phyloP scores from a whole-genome alignment of 2,888 invertebrate genomes.

The Campoplex capitator region DNA sequence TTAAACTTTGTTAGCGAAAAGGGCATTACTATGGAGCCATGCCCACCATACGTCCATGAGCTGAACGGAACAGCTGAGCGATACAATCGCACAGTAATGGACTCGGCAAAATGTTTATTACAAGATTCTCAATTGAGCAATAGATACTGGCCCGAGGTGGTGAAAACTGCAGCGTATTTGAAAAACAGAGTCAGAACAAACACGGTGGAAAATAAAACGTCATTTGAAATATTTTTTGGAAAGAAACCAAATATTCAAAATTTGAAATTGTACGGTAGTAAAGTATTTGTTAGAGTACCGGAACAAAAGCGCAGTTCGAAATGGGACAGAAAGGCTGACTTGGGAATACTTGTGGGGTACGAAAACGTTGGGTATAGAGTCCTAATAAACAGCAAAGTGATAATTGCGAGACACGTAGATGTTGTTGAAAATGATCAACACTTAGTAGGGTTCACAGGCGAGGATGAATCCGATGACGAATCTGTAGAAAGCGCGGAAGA shows the following conservation, averaged over 20 bases:
- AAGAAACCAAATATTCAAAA: slow-evolving; percentile 1
- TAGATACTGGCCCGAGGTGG: neutral
- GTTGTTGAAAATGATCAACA: no score
- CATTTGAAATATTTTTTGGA: slow-evolving; percentile 5
- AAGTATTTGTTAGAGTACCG: slow-evolving; percentile 36
- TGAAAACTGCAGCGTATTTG: slow-evolving; percentile 1
- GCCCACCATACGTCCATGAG: slow-evolving; percentile 47
- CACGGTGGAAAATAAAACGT: neutral
- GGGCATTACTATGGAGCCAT: slow-evolving; percentile 37
- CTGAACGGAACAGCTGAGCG: slow-evolving; percentile 47
- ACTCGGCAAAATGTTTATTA: slow-evolving; percentile 47
- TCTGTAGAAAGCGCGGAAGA: no score
- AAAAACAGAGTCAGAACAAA: neutral
- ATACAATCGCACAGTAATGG: slow-evolving; percentile 43
- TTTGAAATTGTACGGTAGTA: slow-evolving; percentile 8
- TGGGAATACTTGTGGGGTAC: no score
- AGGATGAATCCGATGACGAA: no score
- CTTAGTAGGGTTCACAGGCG: no score
- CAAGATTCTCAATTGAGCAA: slow-evolving; percentile 16
- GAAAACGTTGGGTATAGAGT: no score
- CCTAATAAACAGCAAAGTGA: no score
- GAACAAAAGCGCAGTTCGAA: slow-evolving; percentile 58
- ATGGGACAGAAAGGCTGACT: slow-evolving; percentile 64
- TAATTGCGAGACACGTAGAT: no score
- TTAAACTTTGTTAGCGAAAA: slow-evolving; percentile 35